A percentile compares a stretch with the other conserved stretches of the same genome.
phyloP scores from a whole-genome alignment of 2,113 vertebrate genomes.

The Ranitomeya variabilis region DNA sequence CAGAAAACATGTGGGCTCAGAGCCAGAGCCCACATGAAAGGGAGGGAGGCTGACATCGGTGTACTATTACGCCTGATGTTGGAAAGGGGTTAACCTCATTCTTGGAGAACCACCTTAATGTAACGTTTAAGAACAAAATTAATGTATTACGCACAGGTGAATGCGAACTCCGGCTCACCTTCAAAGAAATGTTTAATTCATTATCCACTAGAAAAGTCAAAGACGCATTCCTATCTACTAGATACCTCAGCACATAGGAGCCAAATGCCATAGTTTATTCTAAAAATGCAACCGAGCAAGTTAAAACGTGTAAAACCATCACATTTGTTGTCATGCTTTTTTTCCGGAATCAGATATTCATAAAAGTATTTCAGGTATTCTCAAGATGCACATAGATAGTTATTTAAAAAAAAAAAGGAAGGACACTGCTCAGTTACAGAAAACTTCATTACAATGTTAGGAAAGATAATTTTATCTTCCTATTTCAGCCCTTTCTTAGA shows the following conservation, averaged over 20 bases:
- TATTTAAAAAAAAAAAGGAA: neutral
- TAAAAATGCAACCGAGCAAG: conserved; percentile 27
- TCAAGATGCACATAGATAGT: neutral
- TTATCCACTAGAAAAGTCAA: neutral
- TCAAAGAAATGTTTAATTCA: neutral
- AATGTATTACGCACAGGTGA: neutral
- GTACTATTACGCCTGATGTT: too few relatives aligned
- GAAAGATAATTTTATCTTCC: neutral
- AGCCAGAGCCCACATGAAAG: too few relatives aligned
- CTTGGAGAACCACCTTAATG: neutral
- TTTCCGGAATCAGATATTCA: neutral
- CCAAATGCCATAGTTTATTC: neutral
- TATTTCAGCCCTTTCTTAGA: neutral
- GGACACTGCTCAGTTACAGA: neutral
- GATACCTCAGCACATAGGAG: neutral
- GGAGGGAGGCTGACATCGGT: too few relatives aligned
- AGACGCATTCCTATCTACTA: neutral
- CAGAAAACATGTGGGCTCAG: too few relatives aligned
- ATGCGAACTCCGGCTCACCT: neutral
- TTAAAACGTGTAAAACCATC: neutral
- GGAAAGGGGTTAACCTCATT: neutral
- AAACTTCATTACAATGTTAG: neutral
- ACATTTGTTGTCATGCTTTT: neutral
- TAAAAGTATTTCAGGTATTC: neutral
- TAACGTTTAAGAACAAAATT: neutral